Conservation (phyloP, 2,797 vertebrate species). For the Leptatherina wallacei region DNA sequence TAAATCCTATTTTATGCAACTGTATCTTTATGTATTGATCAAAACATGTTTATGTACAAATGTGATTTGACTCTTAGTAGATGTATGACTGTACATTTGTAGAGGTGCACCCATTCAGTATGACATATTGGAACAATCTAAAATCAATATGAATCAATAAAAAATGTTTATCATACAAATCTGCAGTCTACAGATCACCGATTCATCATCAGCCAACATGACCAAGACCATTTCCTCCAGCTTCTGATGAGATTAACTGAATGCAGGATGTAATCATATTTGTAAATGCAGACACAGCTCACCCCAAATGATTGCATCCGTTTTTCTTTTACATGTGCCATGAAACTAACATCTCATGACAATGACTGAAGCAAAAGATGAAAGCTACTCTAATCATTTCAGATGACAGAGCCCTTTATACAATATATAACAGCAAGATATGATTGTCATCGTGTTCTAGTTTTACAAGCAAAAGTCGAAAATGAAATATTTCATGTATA, state of each 20-base stretch:
- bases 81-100: not conserved
- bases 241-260: constrained; percentile 60
- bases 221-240: constrained; percentile 53
- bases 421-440: constrained; percentile 81
- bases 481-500: constrained; percentile 65
- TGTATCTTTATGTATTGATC: not conserved
- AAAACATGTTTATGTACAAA: not conserved
- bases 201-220: constrained; percentile 62
- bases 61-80: not conserved
- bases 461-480: constrained; percentile 70
- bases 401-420: constrained; percentile 86
- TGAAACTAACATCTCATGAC: constrained; percentile 55
- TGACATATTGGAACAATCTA: not conserved
- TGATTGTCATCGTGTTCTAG: constrained; percentile 84
- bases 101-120: not conserved
- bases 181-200: constrained; percentile 10
- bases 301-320: constrained; percentile 68
- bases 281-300: constrained; percentile 73
- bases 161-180: constrained; percentile 41
- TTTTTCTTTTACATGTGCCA: constrained; percentile 62
- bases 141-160: constrained; percentile 1
- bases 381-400: constrained; percentile 62
- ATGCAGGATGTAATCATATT: constrained; percentile 63
- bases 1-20: not conserved
- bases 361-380: constrained; percentile 60